phyloP scores from a whole-genome alignment of 2,113 vertebrate genomes.

The Halcyon malimbica region DNA sequence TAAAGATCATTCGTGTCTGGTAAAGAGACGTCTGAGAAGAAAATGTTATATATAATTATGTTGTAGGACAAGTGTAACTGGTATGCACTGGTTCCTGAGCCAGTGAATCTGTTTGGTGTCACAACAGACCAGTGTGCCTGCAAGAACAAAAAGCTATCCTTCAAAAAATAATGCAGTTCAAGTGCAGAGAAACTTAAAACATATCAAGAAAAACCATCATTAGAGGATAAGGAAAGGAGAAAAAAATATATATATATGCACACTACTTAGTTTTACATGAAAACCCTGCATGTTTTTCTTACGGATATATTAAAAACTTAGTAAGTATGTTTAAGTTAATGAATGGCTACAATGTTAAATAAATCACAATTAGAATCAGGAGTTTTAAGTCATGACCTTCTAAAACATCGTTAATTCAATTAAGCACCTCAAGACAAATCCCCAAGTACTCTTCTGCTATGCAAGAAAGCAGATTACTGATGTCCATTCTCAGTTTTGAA shows the following conservation, averaged over 20 bases:
- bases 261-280: neutral
- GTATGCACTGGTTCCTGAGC: neutral
- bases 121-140: neutral
- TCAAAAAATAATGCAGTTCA: neutral
- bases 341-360: neutral
- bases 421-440: neutral
- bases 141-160: neutral
- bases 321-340: neutral
- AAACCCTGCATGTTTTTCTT: neutral
- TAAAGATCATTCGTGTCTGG: neutral
- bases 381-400: neutral
- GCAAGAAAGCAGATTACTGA: neutral
- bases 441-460: neutral
- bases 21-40: neutral
- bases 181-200: neutral
- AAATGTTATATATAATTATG: neutral
- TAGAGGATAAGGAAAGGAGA: neutral
- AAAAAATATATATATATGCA: neutral
- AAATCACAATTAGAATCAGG: neutral
- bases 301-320: neutral
- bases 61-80: neutral
- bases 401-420: neutral
- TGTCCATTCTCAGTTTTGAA: neutral
- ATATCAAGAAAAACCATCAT: neutral
- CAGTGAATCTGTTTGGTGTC: neutral